Evolutionary conservation across 2,888 invertebrate genomes (phyloP).

Genomic region (Cephus pygmeus): DNA sequence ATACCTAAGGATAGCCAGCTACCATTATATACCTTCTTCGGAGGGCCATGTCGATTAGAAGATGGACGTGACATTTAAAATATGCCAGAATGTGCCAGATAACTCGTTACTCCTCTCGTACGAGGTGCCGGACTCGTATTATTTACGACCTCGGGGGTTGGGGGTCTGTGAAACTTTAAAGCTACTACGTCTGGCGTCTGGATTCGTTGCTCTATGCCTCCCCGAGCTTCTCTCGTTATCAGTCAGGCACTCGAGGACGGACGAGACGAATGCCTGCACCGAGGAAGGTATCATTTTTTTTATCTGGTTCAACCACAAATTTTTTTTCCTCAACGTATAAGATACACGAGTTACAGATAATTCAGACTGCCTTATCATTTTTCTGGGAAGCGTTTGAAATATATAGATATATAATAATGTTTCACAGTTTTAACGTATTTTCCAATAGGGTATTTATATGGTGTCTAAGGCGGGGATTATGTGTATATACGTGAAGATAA

Average conservation of each 20-base stretch:
- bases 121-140: slow-evolving; percentile 1
- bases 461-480: background rate
- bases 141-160: slow-evolving; percentile 1
- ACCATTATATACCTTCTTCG: background rate
- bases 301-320: background rate
- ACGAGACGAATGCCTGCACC: background rate
- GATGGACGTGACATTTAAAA: background rate
- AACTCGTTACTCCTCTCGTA: slow-evolving; percentile 3
- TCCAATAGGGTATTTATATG: background rate
- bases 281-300: background rate
- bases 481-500: too few relatives aligned
- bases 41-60: background rate
- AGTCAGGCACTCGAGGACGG: background rate
- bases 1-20: background rate
- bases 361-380: background rate
- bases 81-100: background rate
- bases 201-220: background rate
- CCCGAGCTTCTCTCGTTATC: background rate
- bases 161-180: background rate
- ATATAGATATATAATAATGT: background rate
- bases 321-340: background rate
- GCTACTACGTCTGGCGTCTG: slow-evolving; percentile 1
- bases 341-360: background rate
- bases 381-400: too few relatives aligned
- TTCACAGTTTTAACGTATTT: background rate